phyloP scores from a whole-genome alignment of 2,888 invertebrate species.

The Apamea crenata region DNA sequence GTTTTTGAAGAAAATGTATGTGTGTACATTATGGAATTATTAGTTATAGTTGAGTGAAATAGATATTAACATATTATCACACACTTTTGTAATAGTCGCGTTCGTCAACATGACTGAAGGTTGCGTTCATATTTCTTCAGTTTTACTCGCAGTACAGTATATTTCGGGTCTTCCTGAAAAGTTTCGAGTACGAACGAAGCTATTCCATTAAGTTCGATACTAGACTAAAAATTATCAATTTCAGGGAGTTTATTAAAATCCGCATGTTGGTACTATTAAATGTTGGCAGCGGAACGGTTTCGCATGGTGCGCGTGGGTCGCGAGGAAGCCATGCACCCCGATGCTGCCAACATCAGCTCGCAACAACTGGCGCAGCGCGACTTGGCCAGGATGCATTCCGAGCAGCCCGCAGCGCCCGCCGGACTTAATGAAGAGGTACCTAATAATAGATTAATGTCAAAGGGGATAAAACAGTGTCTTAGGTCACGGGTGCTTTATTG shows the following conservation, averaged over 20 bases:
- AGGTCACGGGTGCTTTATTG: not conserved
- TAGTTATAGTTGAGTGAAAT: not conserved
- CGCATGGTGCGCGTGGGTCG: conserved; percentile 93
- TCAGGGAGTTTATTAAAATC: not conserved
- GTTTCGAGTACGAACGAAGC: not conserved
- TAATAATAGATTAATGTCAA: not conserved
- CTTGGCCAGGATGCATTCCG: conserved; percentile 70
- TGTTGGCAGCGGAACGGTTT: conserved; percentile 84
- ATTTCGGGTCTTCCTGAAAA: not conserved
- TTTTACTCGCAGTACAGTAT: not conserved
- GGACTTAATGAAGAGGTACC: conserved; percentile 73
- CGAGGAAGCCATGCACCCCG: conserved; percentile 90
- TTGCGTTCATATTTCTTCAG: conserved; percentile 1
- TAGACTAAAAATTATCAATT: not conserved
- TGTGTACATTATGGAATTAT: not conserved
- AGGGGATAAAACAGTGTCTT: not conserved
- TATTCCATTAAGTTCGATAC: not conserved
- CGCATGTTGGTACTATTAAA: conserved; percentile 1
- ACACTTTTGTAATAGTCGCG: not conserved
- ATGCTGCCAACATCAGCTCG: conserved; percentile 90
- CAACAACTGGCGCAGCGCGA: conserved; percentile 89
- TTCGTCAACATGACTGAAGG: not conserved
- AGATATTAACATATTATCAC: not conserved
- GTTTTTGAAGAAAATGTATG: not conserved
- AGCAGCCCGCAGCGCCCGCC: conserved; percentile 60